Percentiles rank a stretch among this genome's conserved stretches.
These are phyloP conservation scores for Gymnocephalus cernua DNA, from an alignment of 2,113 vertebrate genomes.

Conservation along the genomic window DNA sequence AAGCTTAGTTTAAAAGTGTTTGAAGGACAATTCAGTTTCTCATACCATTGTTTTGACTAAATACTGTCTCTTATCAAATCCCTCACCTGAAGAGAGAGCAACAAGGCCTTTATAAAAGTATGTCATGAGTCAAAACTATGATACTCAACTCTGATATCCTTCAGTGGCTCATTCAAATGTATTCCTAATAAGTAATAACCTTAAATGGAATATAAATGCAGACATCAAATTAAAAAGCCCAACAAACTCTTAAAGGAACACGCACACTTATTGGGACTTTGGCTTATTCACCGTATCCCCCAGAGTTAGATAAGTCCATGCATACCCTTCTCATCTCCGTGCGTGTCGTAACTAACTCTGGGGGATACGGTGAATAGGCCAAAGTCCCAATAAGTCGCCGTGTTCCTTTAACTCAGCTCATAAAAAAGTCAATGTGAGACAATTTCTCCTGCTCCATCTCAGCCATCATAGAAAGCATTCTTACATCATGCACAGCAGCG, in stretches of 20 bases:
- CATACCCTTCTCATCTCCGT: too few species aligned
- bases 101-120: too few species aligned
- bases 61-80: too few species aligned
- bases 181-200: not conserved
- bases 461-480: not conserved
- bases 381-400: too few species aligned
- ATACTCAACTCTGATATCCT: not conserved
- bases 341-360: too few species aligned
- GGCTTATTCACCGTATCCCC: too few species aligned
- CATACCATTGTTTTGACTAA: not conserved
- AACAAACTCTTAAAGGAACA: not conserved
- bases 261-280: too few species aligned
- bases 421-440: slow-evolving; percentile 10
- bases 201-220: not conserved
- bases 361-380: too few species aligned
- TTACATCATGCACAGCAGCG: not conserved
- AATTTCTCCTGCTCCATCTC: not conserved
- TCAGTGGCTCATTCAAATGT: not conserved
- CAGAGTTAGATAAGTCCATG: too few species aligned
- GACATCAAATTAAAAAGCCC: not conserved
- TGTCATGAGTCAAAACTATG: not conserved
- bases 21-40: not conserved
- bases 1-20: not conserved
- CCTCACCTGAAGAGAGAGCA: not conserved
- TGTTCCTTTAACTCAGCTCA: too few species aligned